Conservation (phyloP, 2,113 vertebrate species). For the Solea senegalensis region DNA sequence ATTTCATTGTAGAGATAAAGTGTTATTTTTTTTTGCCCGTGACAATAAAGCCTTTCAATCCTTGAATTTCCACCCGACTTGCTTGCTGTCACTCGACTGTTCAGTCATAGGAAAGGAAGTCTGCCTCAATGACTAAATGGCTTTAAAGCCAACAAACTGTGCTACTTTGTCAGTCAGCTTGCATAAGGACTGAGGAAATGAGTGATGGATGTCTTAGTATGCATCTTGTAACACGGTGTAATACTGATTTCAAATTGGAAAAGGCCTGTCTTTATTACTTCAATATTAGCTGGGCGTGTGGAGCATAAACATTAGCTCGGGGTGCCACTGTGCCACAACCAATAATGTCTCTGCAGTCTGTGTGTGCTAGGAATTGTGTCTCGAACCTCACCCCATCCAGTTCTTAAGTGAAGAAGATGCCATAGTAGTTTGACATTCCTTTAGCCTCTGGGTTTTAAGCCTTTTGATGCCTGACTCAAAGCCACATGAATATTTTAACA, state of each 20-base stretch:
- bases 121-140: slow-evolving; percentile 39
- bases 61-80: slow-evolving; percentile 10
- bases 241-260: slow-evolving; percentile 64
- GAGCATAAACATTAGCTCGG: slow-evolving; percentile 45
- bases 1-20: too few relatives aligned
- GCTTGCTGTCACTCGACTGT: slow-evolving; percentile 23
- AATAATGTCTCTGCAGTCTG: slow-evolving; percentile 27
- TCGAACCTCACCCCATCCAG: slow-evolving; percentile 25
- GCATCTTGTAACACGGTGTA: slow-evolving; percentile 58
- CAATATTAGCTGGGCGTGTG: slow-evolving; percentile 46
- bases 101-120: slow-evolving; percentile 22
- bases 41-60: too few relatives aligned
- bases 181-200: slow-evolving; percentile 9
- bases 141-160: slow-evolving; percentile 23
- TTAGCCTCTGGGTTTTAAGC: slow-evolving; percentile 31
- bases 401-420: slow-evolving; percentile 5
- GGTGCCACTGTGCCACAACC: slow-evolving; percentile 19
- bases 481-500: slow-evolving; percentile 59
- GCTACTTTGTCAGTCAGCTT: slow-evolving; percentile 44
- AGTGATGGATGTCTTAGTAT: slow-evolving; percentile 53
- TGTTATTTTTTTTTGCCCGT: too few relatives aligned
- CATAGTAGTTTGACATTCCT: slow-evolving; percentile 25
- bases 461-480: slow-evolving; percentile 42
- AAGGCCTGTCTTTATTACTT: slow-evolving; percentile 60
- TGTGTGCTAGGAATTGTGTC: slow-evolving; percentile 14